Evolutionary conservation across 23 tunicate genomes (phyloP), one percentile per base, ranked within the genome.

Genomic region (Diplosoma virens): DNA sequence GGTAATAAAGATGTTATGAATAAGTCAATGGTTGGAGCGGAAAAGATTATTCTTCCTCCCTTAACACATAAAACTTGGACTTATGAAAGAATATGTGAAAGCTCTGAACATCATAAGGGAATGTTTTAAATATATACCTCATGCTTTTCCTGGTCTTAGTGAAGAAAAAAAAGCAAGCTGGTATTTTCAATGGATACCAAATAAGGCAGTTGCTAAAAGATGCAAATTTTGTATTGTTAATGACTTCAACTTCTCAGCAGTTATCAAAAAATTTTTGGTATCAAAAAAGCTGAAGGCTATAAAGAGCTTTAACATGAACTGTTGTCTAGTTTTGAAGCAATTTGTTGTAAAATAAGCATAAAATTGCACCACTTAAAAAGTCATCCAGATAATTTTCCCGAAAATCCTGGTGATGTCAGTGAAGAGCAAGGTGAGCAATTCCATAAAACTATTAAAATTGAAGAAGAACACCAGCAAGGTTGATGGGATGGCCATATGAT

Each of bases 41-140:
- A 58, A 58, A 58, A 58, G 21, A 58, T 58, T 58, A 58, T 58
- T 58, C 65, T 58, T 58, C 65, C 65, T 58, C 65, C 65, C 65
- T 58, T 58, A n/a, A 58, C 65, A 58, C 65, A 58, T 58, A 58
- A 58, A 58, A 58, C 65, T 58, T 58, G 65, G 65, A 58, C 65
- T 58, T n/a, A 58, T 11, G 65, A 58, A 58, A 23, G 7, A n/a
- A 58, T 58, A 41, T 41, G 50, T 41, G 14, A 41, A 41, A 14
- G 50, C 50, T 41, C 50, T 41, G 14, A 14, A 41, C 14, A 14
- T 14, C 50, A 41, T 7, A 9, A 14, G 50, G 9, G 50, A 41
- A n/a, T n/a, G n/a, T 41, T 58, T 58, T n/a, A 58, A 58, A 58
- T n/a, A 58, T 22, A 58, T 58, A 9, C 21, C 7, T 20, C 26